phyloP scores from a whole-genome alignment of 1,140 invertebrate species.

The Spodoptera litura region DNA sequence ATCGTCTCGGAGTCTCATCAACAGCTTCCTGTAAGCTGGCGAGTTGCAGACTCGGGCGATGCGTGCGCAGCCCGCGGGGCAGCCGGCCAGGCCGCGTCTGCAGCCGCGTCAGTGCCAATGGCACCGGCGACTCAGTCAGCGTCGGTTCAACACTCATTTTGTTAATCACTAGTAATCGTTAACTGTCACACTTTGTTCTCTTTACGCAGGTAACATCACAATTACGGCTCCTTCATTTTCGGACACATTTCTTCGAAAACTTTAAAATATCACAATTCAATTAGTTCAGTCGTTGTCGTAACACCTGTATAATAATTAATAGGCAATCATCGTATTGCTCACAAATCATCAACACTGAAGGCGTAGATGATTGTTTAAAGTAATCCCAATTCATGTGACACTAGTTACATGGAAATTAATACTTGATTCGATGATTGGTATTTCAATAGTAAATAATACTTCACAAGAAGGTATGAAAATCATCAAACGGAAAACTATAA shows the following conservation, averaged over 20 bases:
- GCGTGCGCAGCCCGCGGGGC: slow-evolving; percentile 68
- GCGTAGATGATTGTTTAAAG: slow-evolving; percentile 3
- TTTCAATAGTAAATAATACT: neutral
- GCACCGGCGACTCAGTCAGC: slow-evolving; percentile 79
- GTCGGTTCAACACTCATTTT: slow-evolving; percentile 81
- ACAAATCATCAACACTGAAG: slow-evolving; percentile 8
- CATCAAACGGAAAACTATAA: too few species aligned
- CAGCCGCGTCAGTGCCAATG: slow-evolving; percentile 76
- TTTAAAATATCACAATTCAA: slow-evolving; percentile 12
- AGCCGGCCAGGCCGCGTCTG: slow-evolving; percentile 69
- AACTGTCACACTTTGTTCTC: slow-evolving; percentile 50
- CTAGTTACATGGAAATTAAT: too few species aligned
- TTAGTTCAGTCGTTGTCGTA: slow-evolving; percentile 5
- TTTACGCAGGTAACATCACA: slow-evolving; percentile 51
- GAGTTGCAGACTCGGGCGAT: slow-evolving; percentile 76
- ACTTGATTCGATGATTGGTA: neutral
- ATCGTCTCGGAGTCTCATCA: slow-evolving; percentile 79
- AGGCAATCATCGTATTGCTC: too few species aligned
- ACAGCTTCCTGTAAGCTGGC: slow-evolving; percentile 78
- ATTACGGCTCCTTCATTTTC: slow-evolving; percentile 66
- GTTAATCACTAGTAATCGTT: slow-evolving; percentile 62
- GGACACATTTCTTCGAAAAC: slow-evolving; percentile 26
- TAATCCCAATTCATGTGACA: slow-evolving; percentile 24
- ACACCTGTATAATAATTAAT: too few species aligned
- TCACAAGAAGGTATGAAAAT: neutral